Conservation (phyloP, 2,888 invertebrate species). For the Hypselothyrea guttata region DNA sequence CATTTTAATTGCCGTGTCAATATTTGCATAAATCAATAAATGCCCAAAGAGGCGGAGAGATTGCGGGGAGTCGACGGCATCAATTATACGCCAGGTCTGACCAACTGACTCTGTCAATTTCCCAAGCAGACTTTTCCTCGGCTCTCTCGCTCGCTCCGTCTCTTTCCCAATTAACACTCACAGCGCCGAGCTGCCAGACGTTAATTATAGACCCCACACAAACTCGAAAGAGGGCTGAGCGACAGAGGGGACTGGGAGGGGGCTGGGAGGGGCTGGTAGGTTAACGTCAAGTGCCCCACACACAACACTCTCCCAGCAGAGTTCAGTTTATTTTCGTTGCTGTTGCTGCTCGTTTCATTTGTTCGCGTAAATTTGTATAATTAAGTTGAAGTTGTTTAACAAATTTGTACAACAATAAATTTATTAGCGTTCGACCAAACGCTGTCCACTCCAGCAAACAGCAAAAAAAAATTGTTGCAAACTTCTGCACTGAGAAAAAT, state of each 20-base stretch:
- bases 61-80: not conserved
- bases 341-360: constrained; percentile 40
- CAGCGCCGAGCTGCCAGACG: constrained; percentile 47
- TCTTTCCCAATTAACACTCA: constrained; percentile 56
- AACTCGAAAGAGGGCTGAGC: not conserved
- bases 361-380: constrained; percentile 69
- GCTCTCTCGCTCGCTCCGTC: not conserved
- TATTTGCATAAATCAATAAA: constrained; percentile 61
- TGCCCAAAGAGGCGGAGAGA: not conserved
- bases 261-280: too few relatives aligned
- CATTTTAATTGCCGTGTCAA: constrained; percentile 65
- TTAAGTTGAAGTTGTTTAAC: constrained; percentile 74
- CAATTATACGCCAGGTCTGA: not conserved
- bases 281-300: constrained; percentile 2
- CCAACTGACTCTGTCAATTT: constrained; percentile 18
- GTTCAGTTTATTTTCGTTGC: too few relatives aligned
- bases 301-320: constrained; percentile 10
- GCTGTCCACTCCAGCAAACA: constrained; percentile 16
- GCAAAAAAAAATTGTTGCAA: constrained; percentile 23
- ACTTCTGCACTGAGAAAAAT: too few relatives aligned
- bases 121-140: constrained; percentile 3
- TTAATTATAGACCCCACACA: constrained; percentile 62
- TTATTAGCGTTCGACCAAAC: constrained; percentile 50
- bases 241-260: not conserved
- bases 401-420: constrained; percentile 74